Percentiles rank a stretch among this genome's conserved stretches.
Conservation (phyloP, 2,797 vertebrate species). For the Nyctalus aviator region DNA sequence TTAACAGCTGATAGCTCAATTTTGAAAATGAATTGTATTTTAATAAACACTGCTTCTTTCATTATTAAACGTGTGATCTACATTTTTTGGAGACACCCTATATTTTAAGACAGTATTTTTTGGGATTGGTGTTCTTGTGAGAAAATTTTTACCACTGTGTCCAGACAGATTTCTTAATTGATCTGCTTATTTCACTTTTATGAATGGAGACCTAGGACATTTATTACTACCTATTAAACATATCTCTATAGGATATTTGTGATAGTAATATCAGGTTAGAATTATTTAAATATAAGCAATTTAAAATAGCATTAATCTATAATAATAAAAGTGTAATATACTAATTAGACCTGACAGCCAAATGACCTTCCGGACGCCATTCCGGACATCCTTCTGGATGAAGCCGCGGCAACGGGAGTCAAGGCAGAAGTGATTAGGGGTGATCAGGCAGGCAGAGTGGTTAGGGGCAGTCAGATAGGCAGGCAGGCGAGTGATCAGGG, state of each 20-base stretch:
- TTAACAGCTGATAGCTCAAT: not conserved
- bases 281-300: not conserved
- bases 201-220: not conserved
- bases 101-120: not conserved
- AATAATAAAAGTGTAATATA: too few relatives aligned
- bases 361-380: too few relatives aligned
- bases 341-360: too few relatives aligned
- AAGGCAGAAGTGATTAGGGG: too few relatives aligned
- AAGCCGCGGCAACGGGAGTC: too few relatives aligned
- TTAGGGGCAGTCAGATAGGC: too few relatives aligned
- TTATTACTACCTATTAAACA: not conserved
- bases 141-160: not conserved
- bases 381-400: too few relatives aligned
- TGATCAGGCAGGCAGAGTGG: too few relatives aligned
- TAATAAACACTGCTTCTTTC: not conserved
- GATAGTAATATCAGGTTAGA: not conserved
- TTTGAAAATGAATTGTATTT: not conserved
- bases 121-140: constrained; percentile 24
- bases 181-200: not conserved
- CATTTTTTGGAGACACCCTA: not conserved
- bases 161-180: not conserved
- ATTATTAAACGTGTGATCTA: not conserved
- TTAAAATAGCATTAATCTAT: not conserved
- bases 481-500: too few relatives aligned
- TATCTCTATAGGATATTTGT: not conserved